These are phyloP conservation scores for Drosophila navojoa DNA, from an alignment of 1,140 invertebrate species.

Conservation along the genomic window DNA sequence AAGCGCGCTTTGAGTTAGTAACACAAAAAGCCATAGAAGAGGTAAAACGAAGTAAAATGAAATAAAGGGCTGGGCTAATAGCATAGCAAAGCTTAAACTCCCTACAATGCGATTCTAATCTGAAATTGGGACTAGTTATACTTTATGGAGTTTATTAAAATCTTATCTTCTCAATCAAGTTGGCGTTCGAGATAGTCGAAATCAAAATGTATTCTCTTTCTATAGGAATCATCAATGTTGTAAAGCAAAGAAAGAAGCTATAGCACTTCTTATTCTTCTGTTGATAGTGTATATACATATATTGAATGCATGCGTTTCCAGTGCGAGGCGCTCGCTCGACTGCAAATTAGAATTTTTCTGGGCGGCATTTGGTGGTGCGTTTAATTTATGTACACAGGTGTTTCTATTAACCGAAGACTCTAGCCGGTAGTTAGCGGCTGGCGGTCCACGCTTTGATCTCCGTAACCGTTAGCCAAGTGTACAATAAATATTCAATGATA, in stretches of 20 bases:
- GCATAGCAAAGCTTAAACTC: constrained; percentile 6
- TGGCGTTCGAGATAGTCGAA: background rate
- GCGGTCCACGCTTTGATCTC: constrained; percentile 49
- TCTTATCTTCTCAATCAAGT: background rate
- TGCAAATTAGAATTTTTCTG: constrained; percentile 69
- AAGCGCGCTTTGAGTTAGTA: constrained; percentile 68
- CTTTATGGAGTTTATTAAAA: background rate
- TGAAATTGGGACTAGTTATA: background rate
- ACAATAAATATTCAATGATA: constrained; percentile 35
- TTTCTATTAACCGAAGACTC: constrained; percentile 45
- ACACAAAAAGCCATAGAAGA: constrained; percentile 53
- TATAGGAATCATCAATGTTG: too few species aligned
- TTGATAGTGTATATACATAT: constrained; percentile 18
- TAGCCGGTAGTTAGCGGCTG: constrained; percentile 1
- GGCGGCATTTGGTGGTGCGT: constrained; percentile 48
- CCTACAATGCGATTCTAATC: background rate
- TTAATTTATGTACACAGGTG: constrained; percentile 65
- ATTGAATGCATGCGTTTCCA: constrained; percentile 27
- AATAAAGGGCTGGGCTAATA: background rate
- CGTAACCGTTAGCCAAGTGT: constrained; percentile 7
- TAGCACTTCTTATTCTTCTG: too few species aligned
- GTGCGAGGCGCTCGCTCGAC: constrained; percentile 24
- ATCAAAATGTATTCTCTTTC: background rate
- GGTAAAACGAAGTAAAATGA: background rate
- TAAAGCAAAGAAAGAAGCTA: too few species aligned